Percentiles rank a stretch among this genome's conserved stretches.
Conservation (phyloP, 2,888 invertebrate species). For the Machimus rusticus region DNA sequence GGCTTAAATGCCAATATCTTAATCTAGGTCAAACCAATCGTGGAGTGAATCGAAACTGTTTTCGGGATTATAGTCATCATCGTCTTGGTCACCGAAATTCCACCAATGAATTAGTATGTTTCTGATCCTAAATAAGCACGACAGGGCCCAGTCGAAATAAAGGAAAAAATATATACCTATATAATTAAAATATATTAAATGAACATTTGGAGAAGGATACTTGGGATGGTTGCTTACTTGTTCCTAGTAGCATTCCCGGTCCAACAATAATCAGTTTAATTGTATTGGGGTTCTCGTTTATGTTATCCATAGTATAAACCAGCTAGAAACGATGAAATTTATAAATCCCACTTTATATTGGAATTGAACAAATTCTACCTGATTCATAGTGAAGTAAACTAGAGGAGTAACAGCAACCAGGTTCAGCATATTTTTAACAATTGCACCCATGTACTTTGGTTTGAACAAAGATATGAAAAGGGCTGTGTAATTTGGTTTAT, state of each 20-base stretch:
- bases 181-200: neutral
- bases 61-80: conserved; percentile 21
- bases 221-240: conserved; percentile 33
- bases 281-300: conserved; percentile 27
- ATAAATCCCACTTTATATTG: neutral
- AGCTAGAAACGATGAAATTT: conserved; percentile 22
- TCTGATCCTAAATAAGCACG: conserved; percentile 55
- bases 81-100: conserved; percentile 59
- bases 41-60: neutral
- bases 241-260: conserved; percentile 39
- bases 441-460: conserved; percentile 55
- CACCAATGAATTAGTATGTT: conserved; percentile 60
- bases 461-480: conserved; percentile 56
- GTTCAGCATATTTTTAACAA: conserved; percentile 56
- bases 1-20: neutral
- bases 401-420: conserved; percentile 57
- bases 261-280: conserved; percentile 41
- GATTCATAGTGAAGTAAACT: conserved; percentile 56
- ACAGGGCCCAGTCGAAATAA: conserved; percentile 56
- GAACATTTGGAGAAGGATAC: neutral
- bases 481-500: conserved; percentile 53
- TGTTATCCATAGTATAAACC: conserved; percentile 34
- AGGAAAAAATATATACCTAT: conserved; percentile 56
- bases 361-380: conserved; percentile 40
- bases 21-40: neutral